A percentile compares a stretch with the other conserved stretches of the same genome.
Evolutionary conservation across 2,113 vertebrate species (phyloP).

Genomic region (Pollachius pollachius): DNA sequence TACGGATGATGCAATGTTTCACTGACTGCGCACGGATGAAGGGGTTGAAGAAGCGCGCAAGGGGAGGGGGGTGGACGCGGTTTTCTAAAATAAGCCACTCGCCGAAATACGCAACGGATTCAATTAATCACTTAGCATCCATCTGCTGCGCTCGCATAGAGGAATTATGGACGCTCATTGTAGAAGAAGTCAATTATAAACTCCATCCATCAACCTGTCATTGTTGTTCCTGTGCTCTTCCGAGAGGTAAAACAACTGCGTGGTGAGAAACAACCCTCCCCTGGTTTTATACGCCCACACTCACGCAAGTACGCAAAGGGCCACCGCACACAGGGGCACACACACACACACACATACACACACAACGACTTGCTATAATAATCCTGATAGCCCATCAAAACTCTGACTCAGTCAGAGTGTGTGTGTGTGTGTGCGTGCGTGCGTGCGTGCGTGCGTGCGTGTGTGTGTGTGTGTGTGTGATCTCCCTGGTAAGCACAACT

Average conservation of each 20-base stretch:
- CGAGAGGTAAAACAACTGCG: slow-evolving; percentile 3
- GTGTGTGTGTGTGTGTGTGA: no score
- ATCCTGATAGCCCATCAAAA: no score
- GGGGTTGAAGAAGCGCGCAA: not conserved
- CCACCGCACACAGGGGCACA: no score
- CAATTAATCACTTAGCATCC: slow-evolving; percentile 47
- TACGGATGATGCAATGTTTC: slow-evolving; percentile 12
- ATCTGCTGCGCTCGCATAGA: slow-evolving; percentile 36
- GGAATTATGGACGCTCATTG: slow-evolving; percentile 45
- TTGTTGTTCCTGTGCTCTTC: slow-evolving; percentile 10
- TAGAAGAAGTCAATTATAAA: slow-evolving; percentile 62
- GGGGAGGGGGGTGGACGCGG: not conserved
- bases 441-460: no score
- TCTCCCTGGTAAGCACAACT: no score
- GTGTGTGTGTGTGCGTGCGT: no score
- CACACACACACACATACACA: no score
- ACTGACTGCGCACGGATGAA: not conserved
- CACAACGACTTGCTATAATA: no score
- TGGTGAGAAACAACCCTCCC: not conserved
- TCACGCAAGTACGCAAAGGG: no score
- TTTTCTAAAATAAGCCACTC: slow-evolving; percentile 23
- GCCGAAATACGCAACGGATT: slow-evolving; percentile 27
- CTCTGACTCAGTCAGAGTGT: no score
- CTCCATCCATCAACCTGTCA: slow-evolving; percentile 59
- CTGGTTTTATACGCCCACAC: slow-evolving; percentile 12